phyloP scores from a whole-genome alignment of 1,140 invertebrate genomes.

The Drosophila tsacasi region DNA sequence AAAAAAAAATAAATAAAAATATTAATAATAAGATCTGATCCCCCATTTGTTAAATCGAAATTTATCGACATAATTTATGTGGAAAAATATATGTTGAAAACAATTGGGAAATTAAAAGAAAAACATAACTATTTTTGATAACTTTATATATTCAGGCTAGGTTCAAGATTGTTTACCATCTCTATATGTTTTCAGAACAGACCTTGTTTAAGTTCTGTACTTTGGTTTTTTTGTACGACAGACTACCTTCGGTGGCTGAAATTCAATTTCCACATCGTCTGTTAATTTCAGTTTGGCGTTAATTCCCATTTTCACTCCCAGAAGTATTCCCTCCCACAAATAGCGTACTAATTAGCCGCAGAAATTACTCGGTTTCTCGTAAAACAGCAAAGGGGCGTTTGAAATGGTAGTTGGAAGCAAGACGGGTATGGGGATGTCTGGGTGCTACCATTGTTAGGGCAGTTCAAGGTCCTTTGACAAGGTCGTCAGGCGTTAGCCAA shows the following conservation, averaged over 20 bases:
- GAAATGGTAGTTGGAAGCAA: background rate
- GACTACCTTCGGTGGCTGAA: conserved; percentile 25
- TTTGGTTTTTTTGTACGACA: background rate
- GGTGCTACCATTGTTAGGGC: conserved; percentile 12
- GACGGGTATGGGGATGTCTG: conserved; percentile 20
- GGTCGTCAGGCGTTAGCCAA: conserved; percentile 57
- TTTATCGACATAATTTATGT: too few relatives aligned
- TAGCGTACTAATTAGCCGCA: conserved; percentile 66
- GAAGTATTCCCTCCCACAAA: conserved; percentile 13
- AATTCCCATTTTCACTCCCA: conserved; percentile 12
- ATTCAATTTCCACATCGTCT: conserved; percentile 19
- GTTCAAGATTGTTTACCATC: too few relatives aligned
- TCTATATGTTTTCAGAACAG: background rate
- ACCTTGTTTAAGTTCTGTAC: background rate
- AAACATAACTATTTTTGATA: too few relatives aligned
- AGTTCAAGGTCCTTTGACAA: conserved; percentile 68
- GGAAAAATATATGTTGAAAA: too few relatives aligned
- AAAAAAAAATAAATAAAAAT: too few relatives aligned
- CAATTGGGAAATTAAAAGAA: too few relatives aligned
- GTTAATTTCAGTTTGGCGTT: conserved; percentile 26
- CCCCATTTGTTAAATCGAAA: too few relatives aligned
- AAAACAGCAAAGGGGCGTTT: conserved; percentile 60
- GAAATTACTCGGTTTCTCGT: conserved; percentile 35
- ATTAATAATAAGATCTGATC: too few relatives aligned
- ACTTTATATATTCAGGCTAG: too few relatives aligned